A percentile compares a stretch with the other conserved stretches of the same genome.
Conservation (phyloP, 1,140 invertebrate genomes). For the Diorhabda elongata region DNA sequence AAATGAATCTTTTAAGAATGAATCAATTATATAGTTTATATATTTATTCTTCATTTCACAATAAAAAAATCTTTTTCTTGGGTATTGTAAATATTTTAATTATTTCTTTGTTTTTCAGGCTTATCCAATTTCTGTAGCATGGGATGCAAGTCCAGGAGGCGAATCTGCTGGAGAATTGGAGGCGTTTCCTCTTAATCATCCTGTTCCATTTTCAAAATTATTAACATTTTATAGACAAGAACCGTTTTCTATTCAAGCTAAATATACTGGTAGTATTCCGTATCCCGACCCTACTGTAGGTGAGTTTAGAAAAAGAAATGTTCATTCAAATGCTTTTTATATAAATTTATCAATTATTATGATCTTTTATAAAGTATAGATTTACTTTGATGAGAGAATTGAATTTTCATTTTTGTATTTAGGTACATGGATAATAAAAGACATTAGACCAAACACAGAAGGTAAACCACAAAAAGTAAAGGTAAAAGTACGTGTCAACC, state of each 20-base stretch:
- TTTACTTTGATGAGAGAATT: no score
- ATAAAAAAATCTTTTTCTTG: not conserved
- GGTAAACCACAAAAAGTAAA: conserved; percentile 91
- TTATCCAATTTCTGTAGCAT: conserved; percentile 82
- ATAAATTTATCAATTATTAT: not conserved
- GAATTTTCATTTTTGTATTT: conserved; percentile 12
- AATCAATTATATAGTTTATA: no score
- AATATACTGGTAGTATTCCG: conserved; percentile 69
- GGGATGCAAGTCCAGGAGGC: conserved; percentile 71
- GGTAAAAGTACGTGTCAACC: conserved; percentile 89
- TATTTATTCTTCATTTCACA: no score
- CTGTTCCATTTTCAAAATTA: conserved; percentile 89
- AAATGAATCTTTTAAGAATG: no score
- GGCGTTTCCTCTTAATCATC: conserved; percentile 84
- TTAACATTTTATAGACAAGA: conserved; percentile 87
- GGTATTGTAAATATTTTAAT: not conserved
- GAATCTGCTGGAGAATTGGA: conserved; percentile 63
- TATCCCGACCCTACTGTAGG: conserved; percentile 79
- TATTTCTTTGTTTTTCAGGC: conserved; percentile 24
- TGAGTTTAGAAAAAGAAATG: conserved; percentile 44
- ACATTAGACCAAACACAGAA: conserved; percentile 79
- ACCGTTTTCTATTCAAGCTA: conserved; percentile 80
- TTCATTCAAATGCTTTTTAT: not conserved
- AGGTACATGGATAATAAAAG: conserved; percentile 80
- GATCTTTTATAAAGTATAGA: no score